phyloP scores from a whole-genome alignment of 2,888 invertebrate genomes.

The Barypeithes pellucidus region DNA sequence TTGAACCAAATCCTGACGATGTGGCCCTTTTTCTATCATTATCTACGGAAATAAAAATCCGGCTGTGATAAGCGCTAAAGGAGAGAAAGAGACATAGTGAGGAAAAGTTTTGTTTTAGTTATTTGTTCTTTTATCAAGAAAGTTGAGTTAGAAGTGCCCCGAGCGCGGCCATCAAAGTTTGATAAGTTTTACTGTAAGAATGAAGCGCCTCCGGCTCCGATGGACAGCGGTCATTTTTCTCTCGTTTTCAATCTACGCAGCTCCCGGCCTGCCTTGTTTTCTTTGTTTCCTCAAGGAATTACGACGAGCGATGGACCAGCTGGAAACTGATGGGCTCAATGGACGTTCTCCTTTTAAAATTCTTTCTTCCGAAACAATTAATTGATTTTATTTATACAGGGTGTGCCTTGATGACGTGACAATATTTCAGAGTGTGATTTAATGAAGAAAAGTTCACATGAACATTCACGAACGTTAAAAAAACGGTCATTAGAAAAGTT shows the following conservation, averaged over 20 bases:
- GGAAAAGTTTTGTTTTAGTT: constrained; percentile 68
- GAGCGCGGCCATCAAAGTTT: constrained; percentile 70
- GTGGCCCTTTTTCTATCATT: constrained; percentile 21
- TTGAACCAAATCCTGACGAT: neutral
- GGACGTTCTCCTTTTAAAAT: no score
- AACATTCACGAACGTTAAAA: no score
- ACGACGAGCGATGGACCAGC: constrained; percentile 44
- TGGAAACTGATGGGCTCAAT: constrained; percentile 42
- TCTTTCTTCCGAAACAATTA: no score
- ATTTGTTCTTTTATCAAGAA: constrained; percentile 70
- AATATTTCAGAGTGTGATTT: no score
- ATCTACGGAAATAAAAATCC: constrained; percentile 47
- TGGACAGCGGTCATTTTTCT: constrained; percentile 76
- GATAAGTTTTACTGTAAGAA: constrained; percentile 67
- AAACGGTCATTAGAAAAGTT: no score
- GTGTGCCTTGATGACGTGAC: no score
- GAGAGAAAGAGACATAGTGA: constrained; percentile 43
- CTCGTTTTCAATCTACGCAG: constrained; percentile 71
- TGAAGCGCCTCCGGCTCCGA: constrained; percentile 61
- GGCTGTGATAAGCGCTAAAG: constrained; percentile 30
- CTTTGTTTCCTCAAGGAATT: constrained; percentile 59
- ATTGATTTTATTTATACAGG: no score
- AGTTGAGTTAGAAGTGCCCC: constrained; percentile 65
- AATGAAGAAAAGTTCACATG: no score
- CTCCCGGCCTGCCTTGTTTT: constrained; percentile 58